Base-by-base conservation (phyloP, 2,113 vertebrate genomes). In the Marcusenius ussheri region DNA sequence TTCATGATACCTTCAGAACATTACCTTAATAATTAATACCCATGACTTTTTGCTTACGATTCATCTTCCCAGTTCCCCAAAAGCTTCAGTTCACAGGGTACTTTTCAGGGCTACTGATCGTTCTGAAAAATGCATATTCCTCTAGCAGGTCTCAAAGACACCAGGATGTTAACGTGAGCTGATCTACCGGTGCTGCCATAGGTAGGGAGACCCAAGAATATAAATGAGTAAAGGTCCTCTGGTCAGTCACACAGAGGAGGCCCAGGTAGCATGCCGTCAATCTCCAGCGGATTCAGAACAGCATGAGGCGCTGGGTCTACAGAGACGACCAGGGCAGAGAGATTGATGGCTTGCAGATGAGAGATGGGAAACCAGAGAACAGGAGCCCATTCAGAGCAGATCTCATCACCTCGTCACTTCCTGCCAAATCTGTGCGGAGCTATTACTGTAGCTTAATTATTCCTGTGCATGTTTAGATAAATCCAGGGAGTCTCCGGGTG, bases 271-370 rank as follows among this genome's bases (percentile, higher is more conserved):
- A 92, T 92, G 91, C 88, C 93, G 91, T 94, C 94, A 94, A 89
- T 88, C 87, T 91, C 66, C 27, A 35, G 86, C 0, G 62, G 89
- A 91, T 91, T 47, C 42, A 84, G 91, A 91, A 13, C 42, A 56
- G 24, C 74, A 39, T 6, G 77, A 83, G 39, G 19, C 13, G 39
- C 77, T 19, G 77, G 35, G 19, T 83, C 77, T 19, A 45, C 35
- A 45, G 77, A 83, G 42, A 83, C 19, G 77, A 47, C 21, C 90
- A 89, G 90, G 86, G 45, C 42, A n/a, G 91, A 19, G 86, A 92
- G 92, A 95, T 94, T 96, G 95, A 96, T 96, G 94, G 94, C 92
- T 92, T 94, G 94, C 94, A 94, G 95, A 94, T 96, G 95, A 96
- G 92, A 95, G 94, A 96, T 46, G 91, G 93, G 93, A 95, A 93